Percentiles rank a stretch among this genome's conserved stretches.
phyloP scores from a whole-genome alignment of 2,113 vertebrate genomes.

The Halichoerus grypus region DNA sequence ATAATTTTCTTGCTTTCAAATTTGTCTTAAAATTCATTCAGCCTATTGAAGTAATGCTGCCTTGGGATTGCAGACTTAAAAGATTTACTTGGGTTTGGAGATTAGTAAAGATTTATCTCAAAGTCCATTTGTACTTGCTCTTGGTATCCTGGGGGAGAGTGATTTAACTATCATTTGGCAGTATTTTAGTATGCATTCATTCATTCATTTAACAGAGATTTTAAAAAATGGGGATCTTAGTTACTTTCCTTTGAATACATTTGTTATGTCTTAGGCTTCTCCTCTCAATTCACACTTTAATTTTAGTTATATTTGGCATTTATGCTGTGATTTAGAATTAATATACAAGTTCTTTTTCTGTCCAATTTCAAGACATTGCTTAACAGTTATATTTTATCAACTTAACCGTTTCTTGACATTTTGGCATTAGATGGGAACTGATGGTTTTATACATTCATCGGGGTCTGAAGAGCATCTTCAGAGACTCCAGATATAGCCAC shows the following conservation, averaged over 20 bases:
- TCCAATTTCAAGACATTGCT: background rate
- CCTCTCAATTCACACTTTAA: background rate
- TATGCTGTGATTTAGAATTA: background rate
- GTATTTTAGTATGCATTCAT: background rate
- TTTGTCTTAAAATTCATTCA: background rate
- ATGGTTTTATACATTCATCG: fast-evolving
- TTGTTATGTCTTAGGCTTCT: background rate
- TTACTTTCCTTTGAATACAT: background rate
- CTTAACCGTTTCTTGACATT: background rate
- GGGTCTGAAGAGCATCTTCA: background rate
- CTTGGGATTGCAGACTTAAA: background rate
- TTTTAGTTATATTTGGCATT: constrained; percentile 9
- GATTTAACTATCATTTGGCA: background rate
- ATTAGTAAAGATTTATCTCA: constrained; percentile 4
- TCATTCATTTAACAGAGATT: background rate
- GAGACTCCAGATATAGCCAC: fast-evolving
- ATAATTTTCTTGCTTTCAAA: constrained; percentile 6
- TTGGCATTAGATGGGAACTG: background rate
- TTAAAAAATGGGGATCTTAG: background rate
- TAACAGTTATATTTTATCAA: background rate
- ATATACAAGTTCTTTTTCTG: background rate
- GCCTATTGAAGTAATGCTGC: background rate
- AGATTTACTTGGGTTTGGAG: background rate
- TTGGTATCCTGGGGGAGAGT: background rate
- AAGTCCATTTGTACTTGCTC: background rate